Evolutionary conservation across 1,140 invertebrate species (phyloP).

Genomic region (Penaeus indicus): DNA sequence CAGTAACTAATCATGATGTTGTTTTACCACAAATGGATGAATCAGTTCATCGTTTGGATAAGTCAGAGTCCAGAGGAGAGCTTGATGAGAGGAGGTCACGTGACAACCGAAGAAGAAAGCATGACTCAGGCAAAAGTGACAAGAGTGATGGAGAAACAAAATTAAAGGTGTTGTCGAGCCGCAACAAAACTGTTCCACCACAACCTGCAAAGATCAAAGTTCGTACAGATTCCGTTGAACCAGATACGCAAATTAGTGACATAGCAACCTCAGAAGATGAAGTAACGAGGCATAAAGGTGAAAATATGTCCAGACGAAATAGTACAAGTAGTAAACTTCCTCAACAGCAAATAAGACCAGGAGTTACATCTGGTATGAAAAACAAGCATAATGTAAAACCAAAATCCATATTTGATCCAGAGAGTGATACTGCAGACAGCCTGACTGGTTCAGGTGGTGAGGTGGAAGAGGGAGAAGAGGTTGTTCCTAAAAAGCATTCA

Average conservation of each 20-base stretch:
- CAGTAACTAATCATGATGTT: slow-evolving; percentile 27
- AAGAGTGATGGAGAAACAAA: slow-evolving; percentile 53
- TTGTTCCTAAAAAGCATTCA: slow-evolving; percentile 75
- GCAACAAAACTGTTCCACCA: slow-evolving; percentile 33
- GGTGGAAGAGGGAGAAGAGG: slow-evolving; percentile 62
- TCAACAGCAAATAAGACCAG: slow-evolving; percentile 63
- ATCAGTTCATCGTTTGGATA: slow-evolving; percentile 52
- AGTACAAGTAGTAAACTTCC: slow-evolving; percentile 50
- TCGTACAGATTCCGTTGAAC: slow-evolving; percentile 38
- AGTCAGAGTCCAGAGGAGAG: slow-evolving; percentile 63
- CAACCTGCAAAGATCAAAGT: slow-evolving; percentile 22
- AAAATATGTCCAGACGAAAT: slow-evolving; percentile 22
- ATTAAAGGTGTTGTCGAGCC: slow-evolving; percentile 18
- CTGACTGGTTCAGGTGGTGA: slow-evolving; percentile 60
- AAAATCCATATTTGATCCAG: slow-evolving; percentile 62
- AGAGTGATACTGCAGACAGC: slow-evolving; percentile 50
- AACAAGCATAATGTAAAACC: slow-evolving; percentile 52
- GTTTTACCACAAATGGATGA: slow-evolving; percentile 41
- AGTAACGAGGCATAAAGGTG: slow-evolving; percentile 3
- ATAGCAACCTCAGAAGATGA: slow-evolving; percentile 56
- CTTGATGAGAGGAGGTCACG: slow-evolving; percentile 64
- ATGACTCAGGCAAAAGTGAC: slow-evolving; percentile 69
- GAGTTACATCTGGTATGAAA: slow-evolving; percentile 32
- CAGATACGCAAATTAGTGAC: slow-evolving; percentile 16
- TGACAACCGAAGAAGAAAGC: slow-evolving; percentile 76